Evolutionary conservation across 92 coral and sea anemone genomes (phyloP), one percentile per base, ranked within the genome.

Genomic region (Galaxea fascicularis): DNA sequence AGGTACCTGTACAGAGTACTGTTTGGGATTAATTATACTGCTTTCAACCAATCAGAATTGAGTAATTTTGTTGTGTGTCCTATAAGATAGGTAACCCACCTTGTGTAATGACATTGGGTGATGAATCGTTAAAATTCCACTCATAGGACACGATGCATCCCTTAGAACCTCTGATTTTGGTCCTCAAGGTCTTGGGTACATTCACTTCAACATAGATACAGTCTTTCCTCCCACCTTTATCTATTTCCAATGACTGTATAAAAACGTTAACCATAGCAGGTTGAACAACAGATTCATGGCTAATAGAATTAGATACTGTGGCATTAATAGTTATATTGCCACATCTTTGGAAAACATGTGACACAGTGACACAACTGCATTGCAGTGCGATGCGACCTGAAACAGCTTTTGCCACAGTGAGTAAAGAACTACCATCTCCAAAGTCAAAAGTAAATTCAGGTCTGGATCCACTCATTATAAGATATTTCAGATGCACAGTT

Each of bases 51-150:
- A n/a, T n/a, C n/a, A n/a, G n/a, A n/a, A n/a, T n/a, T n/a, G n/a
- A n/a, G n/a, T n/a, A n/a, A n/a, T n/a, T n/a, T n/a, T n/a, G n/a
- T n/a, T n/a, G n/a, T n/a, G n/a, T n/a, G n/a, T 9, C 9, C 9
- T 0, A 29, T 9, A 22, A 15, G 44, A 17, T 8, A 52, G 8
- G 3, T 10, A 28, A 14, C 85, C 25, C 54, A 91, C 94, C 94
- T 72, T 76, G 11, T 20, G 89, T 78, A 28, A 57, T 77, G 0
- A 62, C 45, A 65, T 29, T 65, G 30, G 89, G 82, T 15, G 88
- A 77, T 22, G 87, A 72, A 83, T 77, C 88, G 47, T 82, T 87
- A 60, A 91, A 83, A 71, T 82, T 59, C 94, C 94, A 91, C 8
- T 87, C 57, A 78, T 30, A 91, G 54, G 13, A 31, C 31, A 83